Percentiles rank a stretch among this genome's conserved stretches.
phyloP scores from a whole-genome alignment of 2,113 vertebrate species.

The Artemisiospiza belli region DNA sequence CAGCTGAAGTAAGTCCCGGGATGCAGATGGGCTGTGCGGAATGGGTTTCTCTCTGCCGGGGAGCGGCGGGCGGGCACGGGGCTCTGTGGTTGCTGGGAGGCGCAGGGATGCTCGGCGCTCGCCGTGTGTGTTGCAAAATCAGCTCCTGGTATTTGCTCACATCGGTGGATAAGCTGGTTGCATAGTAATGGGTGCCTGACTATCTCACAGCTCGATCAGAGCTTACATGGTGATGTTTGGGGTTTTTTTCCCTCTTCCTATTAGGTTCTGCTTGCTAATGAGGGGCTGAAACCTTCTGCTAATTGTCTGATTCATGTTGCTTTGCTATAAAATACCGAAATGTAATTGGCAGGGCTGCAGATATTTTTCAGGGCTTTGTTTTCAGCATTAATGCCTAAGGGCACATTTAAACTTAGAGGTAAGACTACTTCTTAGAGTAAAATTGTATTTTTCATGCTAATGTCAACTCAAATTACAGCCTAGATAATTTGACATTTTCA shows the following conservation, averaged over 20 bases:
- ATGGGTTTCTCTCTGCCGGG: background rate
- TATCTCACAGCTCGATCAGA: slow-evolving; percentile 25
- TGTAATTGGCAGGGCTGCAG: slow-evolving; percentile 22
- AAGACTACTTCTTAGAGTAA: background rate
- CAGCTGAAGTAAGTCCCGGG: slow-evolving; percentile 87
- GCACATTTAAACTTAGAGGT: slow-evolving; percentile 6
- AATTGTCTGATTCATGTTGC: background rate
- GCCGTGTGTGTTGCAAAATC: background rate
- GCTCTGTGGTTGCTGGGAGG: background rate
- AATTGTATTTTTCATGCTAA: slow-evolving; percentile 24
- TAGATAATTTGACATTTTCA: background rate
- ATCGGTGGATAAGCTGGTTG: background rate
- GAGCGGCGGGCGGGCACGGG: background rate
- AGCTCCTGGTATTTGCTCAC: slow-evolving; percentile 3
- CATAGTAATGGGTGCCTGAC: slow-evolving; percentile 12
- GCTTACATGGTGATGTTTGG: background rate
- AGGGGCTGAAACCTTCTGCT: slow-evolving; percentile 31
- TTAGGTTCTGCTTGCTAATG: slow-evolving; percentile 16
- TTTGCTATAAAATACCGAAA: background rate
- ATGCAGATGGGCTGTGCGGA: background rate
- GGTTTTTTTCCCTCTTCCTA: background rate
- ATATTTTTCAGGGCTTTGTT: background rate
- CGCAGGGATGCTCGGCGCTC: background rate
- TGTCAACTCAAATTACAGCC: slow-evolving; percentile 16
- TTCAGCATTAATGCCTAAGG: background rate